phyloP scores from a whole-genome alignment of 92 coral and sea anemone species.

The Hydrozoanthus gracilis region DNA sequence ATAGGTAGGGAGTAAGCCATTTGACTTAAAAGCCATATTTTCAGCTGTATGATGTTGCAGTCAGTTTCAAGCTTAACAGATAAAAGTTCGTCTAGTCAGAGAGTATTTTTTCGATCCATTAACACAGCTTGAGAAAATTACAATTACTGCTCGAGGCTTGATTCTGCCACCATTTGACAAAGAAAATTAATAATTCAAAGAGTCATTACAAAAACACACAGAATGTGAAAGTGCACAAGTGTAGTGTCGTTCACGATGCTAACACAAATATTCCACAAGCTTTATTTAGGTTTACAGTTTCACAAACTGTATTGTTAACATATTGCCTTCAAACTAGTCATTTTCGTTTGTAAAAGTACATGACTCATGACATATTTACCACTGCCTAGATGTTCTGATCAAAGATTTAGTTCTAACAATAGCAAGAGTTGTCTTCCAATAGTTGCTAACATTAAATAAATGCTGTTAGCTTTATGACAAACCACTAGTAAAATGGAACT shows the following conservation, averaged over 20 bases:
- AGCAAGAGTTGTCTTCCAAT: no score
- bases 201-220: not conserved
- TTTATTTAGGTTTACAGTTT: no score
- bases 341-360: no score
- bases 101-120: not conserved
- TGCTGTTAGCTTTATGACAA: no score
- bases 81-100: not conserved
- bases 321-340: no score
- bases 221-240: not conserved
- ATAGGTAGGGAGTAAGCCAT: not conserved
- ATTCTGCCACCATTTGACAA: not conserved
- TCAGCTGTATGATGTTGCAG: not conserved
- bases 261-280: not conserved
- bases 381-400: no score
- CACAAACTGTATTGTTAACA: no score
- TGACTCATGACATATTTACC: no score
- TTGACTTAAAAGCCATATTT: not conserved
- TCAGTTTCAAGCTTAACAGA: not conserved
- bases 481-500: no score
- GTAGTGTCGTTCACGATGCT: not conserved
- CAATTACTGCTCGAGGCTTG: not conserved
- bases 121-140: not conserved
- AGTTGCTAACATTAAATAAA: no score
- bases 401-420: no score
- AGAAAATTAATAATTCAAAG: conserved; percentile 29